Evolutionary conservation across 2,888 invertebrate genomes (phyloP).

Genomic region (Coenonympha glycerion): DNA sequence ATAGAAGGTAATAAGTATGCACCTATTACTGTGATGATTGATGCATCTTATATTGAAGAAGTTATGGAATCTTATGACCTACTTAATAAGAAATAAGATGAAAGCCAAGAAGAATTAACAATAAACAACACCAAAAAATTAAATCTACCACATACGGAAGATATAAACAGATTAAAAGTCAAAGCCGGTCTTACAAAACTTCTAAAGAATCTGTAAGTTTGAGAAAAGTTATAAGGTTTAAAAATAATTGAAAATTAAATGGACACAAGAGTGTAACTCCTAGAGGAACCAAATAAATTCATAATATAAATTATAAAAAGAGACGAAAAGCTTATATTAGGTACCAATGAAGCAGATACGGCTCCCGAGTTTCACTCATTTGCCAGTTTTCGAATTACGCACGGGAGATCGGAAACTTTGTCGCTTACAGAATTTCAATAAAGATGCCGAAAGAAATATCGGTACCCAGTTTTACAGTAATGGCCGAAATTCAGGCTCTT

Average conservation of each 20-base stretch:
- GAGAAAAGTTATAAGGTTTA: too few relatives aligned
- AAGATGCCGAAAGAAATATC: slow-evolving; percentile 59
- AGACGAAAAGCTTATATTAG: slow-evolving; percentile 5
- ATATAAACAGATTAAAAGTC: too few relatives aligned
- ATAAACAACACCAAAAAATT: too few relatives aligned
- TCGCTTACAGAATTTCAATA: slow-evolving; percentile 67
- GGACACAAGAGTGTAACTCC: background rate
- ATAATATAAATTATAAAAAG: slow-evolving; percentile 5
- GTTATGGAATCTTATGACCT: background rate
- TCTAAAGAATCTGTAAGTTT: too few relatives aligned
- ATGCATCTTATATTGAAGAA: background rate
- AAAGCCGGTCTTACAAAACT: too few relatives aligned
- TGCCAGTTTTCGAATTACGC: slow-evolving; percentile 34
- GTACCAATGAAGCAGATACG: slow-evolving; percentile 3
- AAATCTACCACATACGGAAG: too few relatives aligned
- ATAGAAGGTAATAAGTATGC: background rate
- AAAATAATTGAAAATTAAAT: background rate
- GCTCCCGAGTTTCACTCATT: slow-evolving; percentile 24
- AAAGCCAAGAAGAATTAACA: too few relatives aligned
- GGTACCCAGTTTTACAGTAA: slow-evolving; percentile 42
- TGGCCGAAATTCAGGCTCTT: slow-evolving; percentile 42
- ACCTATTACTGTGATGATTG: background rate
- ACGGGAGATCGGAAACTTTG: slow-evolving; percentile 48
- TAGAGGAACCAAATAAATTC: slow-evolving; percentile 2
- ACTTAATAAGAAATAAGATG: too few relatives aligned